phyloP scores from a whole-genome alignment of 2,113 vertebrate species.

The Vicugna pacos region DNA sequence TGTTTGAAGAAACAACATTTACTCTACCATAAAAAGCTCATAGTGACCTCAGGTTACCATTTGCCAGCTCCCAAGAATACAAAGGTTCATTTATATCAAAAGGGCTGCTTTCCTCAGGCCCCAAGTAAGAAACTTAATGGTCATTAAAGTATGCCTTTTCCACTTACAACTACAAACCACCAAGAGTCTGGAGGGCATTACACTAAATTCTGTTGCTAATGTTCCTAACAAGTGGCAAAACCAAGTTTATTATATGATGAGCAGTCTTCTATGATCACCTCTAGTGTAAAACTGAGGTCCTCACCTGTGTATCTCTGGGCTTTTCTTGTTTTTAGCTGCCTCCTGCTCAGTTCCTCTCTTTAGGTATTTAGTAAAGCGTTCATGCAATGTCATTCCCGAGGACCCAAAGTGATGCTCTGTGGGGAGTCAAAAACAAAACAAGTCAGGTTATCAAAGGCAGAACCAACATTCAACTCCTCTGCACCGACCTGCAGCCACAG shows the following conservation, averaged over 20 bases:
- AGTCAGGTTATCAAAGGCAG: background rate
- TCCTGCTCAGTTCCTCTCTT: slow-evolving; percentile 97
- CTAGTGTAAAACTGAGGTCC: slow-evolving; percentile 47
- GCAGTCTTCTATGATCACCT: slow-evolving; percentile 13
- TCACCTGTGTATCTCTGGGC: slow-evolving; percentile 99
- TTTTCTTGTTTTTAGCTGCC: slow-evolving; percentile 96
- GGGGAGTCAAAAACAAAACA: slow-evolving; percentile 66
- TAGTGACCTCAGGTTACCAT: background rate
- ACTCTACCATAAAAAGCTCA: background rate
- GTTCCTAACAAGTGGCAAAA: background rate
- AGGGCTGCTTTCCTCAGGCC: background rate
- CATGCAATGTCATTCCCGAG: slow-evolving; percentile 95
- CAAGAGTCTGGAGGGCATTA: background rate
- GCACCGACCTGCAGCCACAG: background rate
- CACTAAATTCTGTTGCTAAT: background rate
- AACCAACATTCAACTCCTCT: background rate
- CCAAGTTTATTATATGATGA: background rate
- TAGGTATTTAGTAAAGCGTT: slow-evolving; percentile 98
- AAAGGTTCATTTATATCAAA: background rate
- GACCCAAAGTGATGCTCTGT: slow-evolving; percentile 97
- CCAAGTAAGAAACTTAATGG: background rate
- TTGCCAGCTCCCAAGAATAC: background rate
- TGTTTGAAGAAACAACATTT: background rate
- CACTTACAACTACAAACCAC: background rate
- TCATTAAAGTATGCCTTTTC: background rate